Conservation (phyloP, 1,140 invertebrate genomes). For the Saccostrea glomerata region DNA sequence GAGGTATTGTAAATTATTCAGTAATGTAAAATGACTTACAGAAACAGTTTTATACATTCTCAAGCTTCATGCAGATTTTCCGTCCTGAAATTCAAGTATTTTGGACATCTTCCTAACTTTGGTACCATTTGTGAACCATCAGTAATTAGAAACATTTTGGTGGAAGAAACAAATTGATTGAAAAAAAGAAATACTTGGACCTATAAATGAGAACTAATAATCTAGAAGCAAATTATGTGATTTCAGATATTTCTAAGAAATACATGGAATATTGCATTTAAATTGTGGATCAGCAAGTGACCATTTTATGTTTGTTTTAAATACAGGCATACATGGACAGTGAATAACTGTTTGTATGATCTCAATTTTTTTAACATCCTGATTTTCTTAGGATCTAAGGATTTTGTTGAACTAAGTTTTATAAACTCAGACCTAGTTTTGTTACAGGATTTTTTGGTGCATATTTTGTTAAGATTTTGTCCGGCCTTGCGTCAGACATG, state of each 20-base stretch:
- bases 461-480: slow-evolving; percentile 31
- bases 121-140: neutral
- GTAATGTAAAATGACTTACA: neutral
- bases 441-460: slow-evolving; percentile 30
- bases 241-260: neutral
- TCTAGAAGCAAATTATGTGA: neutral
- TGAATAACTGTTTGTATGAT: neutral
- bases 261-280: neutral
- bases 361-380: neutral
- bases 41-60: neutral
- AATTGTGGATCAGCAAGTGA: neutral
- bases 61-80: neutral
- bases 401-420: slow-evolving; percentile 8
- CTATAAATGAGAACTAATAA: neutral
- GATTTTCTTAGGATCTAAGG: neutral
- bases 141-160: neutral
- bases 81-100: slow-evolving; percentile 17
- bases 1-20: neutral
- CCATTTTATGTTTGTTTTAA: neutral
- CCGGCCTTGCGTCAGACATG: neutral
- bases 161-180: neutral
- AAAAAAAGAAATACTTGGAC: neutral
- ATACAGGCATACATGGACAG: neutral
- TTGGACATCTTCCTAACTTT: neutral
- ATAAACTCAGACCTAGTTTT: slow-evolving; percentile 1